Evolutionary conservation across 2,113 vertebrate species (phyloP), one percentile per base, ranked within the genome.

Genomic region (Machaerirhynchus nigripectus): DNA sequence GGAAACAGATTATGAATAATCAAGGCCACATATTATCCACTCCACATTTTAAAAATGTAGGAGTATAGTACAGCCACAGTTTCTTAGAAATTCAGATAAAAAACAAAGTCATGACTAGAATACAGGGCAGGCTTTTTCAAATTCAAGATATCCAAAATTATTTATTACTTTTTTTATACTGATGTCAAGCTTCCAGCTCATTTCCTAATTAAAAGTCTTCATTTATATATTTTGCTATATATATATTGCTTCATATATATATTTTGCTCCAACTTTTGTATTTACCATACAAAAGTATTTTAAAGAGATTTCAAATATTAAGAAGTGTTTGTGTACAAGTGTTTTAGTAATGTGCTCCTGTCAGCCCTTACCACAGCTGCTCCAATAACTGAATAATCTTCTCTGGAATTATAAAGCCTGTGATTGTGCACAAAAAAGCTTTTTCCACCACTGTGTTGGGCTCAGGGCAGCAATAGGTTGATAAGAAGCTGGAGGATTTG

Each of bases 401-500:
- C 69, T 98, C 97, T 7, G 99, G 98, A 47, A 98, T 96, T 79
- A 99, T 97, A 94, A 99, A 98, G 8, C 99, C 99, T 22, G 98
- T 98, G 84, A 99, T 53, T 1, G 98, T 99, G 61, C 98, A 98
- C 50, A 99, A 79, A 94, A 97, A 97, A 28, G 98, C 98, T 74
- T 91, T 94, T 37, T 97, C 97, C 39, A 97, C 42, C 4, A 75
- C 18, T 3, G 52, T 93, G 61, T 71, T 97, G 0, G 99, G 98
- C 55, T 99, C 98, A 19, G 99, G 99, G 90, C 98, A 99, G 68
- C 96, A 96, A 73, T 98, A 98, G 2, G 98, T 97, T 31, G 99
- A 99, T 76, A 99, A 75, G 95, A 99, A 99, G 95, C 95, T 98
- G 94, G 87, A 96, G 3, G 99, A 97, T 13, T 97, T 95, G 49